Conservation (phyloP, 2,113 vertebrate genomes). For the Melospiza georgiana region DNA sequence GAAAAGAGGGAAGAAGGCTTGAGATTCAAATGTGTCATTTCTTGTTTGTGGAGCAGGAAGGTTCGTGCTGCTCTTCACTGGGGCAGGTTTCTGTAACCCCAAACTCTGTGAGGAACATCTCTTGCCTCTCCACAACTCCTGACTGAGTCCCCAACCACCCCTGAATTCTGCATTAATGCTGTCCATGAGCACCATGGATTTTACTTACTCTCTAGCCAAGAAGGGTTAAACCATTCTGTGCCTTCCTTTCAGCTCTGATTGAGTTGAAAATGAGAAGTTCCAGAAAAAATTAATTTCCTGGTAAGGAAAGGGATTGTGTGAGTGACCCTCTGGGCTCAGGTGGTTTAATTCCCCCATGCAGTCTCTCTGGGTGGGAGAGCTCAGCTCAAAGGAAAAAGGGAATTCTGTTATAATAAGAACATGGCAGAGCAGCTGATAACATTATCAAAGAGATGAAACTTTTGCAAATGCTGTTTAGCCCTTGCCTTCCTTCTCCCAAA, state of each 20-base stretch:
- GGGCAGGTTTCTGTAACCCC: neutral
- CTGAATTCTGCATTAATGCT: neutral
- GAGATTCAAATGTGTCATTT: neutral
- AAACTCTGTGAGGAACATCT: neutral
- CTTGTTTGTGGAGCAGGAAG: neutral
- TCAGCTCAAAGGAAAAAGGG: neutral
- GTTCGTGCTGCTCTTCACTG: neutral
- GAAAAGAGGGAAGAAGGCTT: neutral
- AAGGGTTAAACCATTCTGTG: neutral
- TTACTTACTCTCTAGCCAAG: neutral
- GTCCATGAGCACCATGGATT: accelerated
- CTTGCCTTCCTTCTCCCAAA: neutral
- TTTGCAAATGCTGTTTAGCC: neutral
- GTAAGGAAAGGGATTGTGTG: neutral
- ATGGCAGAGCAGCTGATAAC: neutral
- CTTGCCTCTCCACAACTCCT: neutral
- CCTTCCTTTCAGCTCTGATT: neutral
- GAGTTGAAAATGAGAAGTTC: neutral
- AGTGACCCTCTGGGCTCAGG: neutral
- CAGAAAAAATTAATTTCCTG: neutral
- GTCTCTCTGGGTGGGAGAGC: neutral
- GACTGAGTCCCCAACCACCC: no score
- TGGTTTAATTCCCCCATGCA: neutral
- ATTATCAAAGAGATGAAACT: neutral
- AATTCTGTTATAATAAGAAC: neutral